These are phyloP conservation scores for Actinia equina DNA, from an alignment of 64 coral and sea anemone species.

Conservation along the genomic window DNA sequence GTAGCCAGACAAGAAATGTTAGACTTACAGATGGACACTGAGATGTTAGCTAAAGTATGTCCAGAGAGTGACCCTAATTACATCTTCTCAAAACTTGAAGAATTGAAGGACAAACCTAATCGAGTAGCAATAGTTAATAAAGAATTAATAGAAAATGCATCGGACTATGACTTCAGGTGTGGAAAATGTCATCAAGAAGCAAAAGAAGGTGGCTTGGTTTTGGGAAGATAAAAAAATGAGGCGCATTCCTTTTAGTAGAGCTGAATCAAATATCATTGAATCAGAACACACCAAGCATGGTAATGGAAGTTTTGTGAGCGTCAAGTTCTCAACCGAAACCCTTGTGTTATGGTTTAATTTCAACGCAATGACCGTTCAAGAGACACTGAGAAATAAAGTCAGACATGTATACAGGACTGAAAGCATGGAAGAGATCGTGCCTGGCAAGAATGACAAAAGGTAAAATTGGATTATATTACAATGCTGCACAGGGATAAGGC, in stretches of 20 bases:
- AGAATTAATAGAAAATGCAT: constrained; percentile 18
- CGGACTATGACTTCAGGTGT: background rate
- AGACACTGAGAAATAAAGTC: background rate
- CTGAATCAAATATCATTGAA: constrained; percentile 36
- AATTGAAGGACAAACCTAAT: constrained; percentile 17
- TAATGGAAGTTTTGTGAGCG: background rate
- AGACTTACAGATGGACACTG: background rate
- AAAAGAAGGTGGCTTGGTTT: constrained; percentile 29
- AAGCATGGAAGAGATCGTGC: background rate
- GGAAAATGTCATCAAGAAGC: background rate
- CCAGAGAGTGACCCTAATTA: constrained; percentile 18
- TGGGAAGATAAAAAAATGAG: constrained; percentile 31
- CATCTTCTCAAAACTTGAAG: constrained; percentile 20
- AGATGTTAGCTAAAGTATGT: background rate
- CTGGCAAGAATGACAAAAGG: background rate
- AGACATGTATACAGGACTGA: background rate
- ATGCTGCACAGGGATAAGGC: too few relatives aligned
- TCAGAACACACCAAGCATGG: constrained; percentile 5
- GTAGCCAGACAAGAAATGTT: background rate
- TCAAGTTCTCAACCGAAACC: background rate
- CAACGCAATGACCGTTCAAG: background rate
- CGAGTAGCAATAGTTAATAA: constrained; percentile 34
- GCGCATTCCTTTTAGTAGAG: constrained; percentile 15
- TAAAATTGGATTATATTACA: too few relatives aligned
- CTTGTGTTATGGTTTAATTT: background rate